Evolutionary conservation across 2,797 vertebrate species (phyloP), one percentile per base, ranked within the genome.

Genomic region (Paratrypauchen microcephalus): DNA sequence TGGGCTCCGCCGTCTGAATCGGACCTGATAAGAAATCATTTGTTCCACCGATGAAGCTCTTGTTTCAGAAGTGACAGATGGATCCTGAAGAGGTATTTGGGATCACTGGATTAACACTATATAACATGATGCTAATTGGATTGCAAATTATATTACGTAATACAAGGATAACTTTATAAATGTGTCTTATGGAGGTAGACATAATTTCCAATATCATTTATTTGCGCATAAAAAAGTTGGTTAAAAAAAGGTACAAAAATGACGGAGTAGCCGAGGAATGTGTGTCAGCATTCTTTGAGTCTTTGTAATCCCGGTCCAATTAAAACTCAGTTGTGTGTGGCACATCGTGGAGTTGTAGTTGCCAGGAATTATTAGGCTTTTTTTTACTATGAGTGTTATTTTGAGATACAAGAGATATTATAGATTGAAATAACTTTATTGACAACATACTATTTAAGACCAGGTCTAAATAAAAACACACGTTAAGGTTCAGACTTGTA

Each of bases 61-160:
- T 23, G 68, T 64, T 52, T 79, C 74, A 84, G 60, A 55, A n/a
- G 16, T 74, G 65, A 85, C 67, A 57, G 64, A 91, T 91, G 91
- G 89, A 90, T 75, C 81, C 77, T 68, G 76, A 86, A 52, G 83
- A 91, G 91, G 91, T 92, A 84, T 83, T 3, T 73, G 56, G 1
- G 61, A 67, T 76, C 77, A 6, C 2, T 12, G 4, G 12, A 24
- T 56, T 56, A 56, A 56, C 24, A 26, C 7, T 52, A 6, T 50
- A 18, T 56, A 12, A 23, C 23, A 26, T 15, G 21, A 21, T 13
- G 13, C 23, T 56, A 1, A 6, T 5, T 12, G 23, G 13, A 24
- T 55, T 21, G 21, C 24, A 4, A 55, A 6, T 24, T 56, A 21
- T 23, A 55, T 23, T 21, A 45, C 24, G 11, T 55, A 24, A 21